phyloP scores from a whole-genome alignment of 2,888 invertebrate genomes.

The Pristionchus japonicus region DNA sequence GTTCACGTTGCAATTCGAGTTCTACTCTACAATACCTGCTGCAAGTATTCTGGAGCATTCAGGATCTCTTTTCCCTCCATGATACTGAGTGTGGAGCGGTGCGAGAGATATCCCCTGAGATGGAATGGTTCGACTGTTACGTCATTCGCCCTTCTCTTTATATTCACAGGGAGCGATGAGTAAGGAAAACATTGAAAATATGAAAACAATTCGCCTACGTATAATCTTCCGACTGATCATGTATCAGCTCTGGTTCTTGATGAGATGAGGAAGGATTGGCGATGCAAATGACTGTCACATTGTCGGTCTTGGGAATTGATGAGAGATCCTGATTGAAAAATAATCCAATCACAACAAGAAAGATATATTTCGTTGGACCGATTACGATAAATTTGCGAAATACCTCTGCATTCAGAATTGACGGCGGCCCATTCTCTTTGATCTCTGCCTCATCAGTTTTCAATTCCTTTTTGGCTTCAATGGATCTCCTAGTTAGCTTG shows the following conservation, averaged over 20 bases:
- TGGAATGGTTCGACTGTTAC: no score
- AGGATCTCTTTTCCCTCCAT: not conserved
- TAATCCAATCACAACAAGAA: not conserved
- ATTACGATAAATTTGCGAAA: not conserved
- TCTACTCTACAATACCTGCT: not conserved
- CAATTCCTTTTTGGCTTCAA: not conserved
- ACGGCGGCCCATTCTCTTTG: not conserved
- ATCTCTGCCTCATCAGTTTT: no score
- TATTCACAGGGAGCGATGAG: no score
- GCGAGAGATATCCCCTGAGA: not conserved
- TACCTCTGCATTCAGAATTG: not conserved
- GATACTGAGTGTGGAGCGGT: not conserved
- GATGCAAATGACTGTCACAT: not conserved
- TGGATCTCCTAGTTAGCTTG: not conserved
- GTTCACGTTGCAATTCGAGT: no score
- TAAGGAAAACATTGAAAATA: no score
- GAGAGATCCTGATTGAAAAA: not conserved
- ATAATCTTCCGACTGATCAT: not conserved
- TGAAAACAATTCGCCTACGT: not conserved
- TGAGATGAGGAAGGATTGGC: not conserved
- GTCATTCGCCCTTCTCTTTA: no score
- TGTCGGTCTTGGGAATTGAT: not conserved
- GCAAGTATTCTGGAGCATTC: not conserved
- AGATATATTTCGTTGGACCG: no score
- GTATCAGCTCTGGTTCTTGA: not conserved